phyloP scores from a whole-genome alignment of 2,888 invertebrate genomes.

The Andrena flavipes region DNA sequence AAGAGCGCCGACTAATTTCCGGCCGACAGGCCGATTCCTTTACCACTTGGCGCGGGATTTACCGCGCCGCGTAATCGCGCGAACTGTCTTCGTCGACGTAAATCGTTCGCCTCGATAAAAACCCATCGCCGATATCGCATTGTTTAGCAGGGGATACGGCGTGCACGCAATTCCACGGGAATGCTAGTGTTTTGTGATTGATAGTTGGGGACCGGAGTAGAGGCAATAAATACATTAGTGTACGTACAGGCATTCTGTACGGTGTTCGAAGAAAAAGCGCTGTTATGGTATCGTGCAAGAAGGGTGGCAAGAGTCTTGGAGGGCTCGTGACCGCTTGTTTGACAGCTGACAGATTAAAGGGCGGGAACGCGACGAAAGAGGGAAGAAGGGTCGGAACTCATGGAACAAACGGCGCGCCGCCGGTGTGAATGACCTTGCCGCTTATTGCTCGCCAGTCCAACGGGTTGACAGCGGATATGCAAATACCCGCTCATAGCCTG shows the following conservation, averaged over 20 bases:
- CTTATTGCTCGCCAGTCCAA: constrained; percentile 70
- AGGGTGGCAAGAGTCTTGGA: background rate
- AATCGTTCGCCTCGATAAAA: constrained; percentile 1
- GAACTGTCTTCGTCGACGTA: background rate
- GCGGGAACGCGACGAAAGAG: constrained; percentile 14
- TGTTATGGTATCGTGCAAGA: no score
- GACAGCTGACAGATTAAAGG: constrained; percentile 57
- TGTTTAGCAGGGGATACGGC: no score
- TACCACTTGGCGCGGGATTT: constrained; percentile 37
- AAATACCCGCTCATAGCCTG: constrained; percentile 71
- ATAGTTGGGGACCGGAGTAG: no score
- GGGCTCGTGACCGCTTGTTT: constrained; percentile 31
- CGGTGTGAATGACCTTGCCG: constrained; percentile 71
- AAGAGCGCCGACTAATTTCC: constrained; percentile 56
- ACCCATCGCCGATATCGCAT: no score
- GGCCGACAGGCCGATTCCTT: constrained; percentile 46
- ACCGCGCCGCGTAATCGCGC: constrained; percentile 8
- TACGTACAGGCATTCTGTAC: no score
- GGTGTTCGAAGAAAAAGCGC: no score
- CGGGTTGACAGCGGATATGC: constrained; percentile 79
- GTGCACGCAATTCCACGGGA: no score
- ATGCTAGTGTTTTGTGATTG: no score
- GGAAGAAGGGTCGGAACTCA: constrained; percentile 42
- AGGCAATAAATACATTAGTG: no score
- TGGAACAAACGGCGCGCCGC: constrained; percentile 61